Conservation (phyloP, 1,140 invertebrate species). For the Drosophila nigrodunni region DNA sequence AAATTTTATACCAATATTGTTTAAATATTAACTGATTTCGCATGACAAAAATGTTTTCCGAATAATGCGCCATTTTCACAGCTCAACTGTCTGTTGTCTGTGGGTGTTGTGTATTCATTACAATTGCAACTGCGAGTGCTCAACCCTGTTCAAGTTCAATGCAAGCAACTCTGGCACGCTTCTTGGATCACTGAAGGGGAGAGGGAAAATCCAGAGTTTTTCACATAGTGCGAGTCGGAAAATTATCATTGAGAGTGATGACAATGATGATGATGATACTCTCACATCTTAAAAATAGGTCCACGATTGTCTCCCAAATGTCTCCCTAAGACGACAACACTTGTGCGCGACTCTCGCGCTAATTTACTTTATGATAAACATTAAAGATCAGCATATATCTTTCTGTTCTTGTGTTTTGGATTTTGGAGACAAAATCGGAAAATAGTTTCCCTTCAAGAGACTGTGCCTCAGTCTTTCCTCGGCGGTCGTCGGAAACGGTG, state of each 20-base stretch:
- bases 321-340: conserved; percentile 39
- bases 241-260: conserved; percentile 30
- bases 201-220: conserved; percentile 40
- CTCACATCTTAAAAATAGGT: conserved; percentile 40
- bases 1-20: too few relatives aligned
- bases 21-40: too few relatives aligned
- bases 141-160: conserved; percentile 64
- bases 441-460: conserved; percentile 60
- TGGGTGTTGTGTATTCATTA: not conserved
- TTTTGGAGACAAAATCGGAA: conserved; percentile 64
- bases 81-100: not conserved
- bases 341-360: conserved; percentile 62
- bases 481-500: conserved; percentile 68
- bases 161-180: conserved; percentile 30
- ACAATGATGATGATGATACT: conserved; percentile 38
- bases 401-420: not conserved
- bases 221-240: conserved; percentile 6
- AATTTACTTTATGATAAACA: conserved; percentile 78
- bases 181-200: conserved; percentile 9
- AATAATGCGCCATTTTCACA: conserved; percentile 42
- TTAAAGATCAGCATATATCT: conserved; percentile 69
- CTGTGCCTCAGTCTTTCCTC: conserved; percentile 66
- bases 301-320: conserved; percentile 10
- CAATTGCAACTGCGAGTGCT: not conserved
- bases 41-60: too few relatives aligned